Conservation (phyloP, 2,888 invertebrate genomes). For the Platerodrilus igneus region DNA sequence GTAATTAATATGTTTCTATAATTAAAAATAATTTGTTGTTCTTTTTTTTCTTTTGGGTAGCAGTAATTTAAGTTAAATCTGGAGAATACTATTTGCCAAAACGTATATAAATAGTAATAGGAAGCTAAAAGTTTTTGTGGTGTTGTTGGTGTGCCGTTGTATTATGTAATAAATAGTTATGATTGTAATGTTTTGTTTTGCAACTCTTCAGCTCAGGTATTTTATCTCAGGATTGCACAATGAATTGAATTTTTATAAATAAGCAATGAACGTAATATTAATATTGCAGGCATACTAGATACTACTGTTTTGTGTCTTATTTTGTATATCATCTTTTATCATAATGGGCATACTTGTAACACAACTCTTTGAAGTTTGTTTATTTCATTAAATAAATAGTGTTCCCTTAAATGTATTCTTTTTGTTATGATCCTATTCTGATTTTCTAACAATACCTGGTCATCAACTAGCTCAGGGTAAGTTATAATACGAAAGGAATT, state of each 20-base stretch:
- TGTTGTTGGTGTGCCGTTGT: conserved; percentile 50
- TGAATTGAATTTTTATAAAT: conserved; percentile 5
- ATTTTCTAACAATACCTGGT: too few relatives aligned
- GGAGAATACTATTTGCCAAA: conserved; percentile 49
- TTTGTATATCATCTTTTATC: conserved; percentile 5
- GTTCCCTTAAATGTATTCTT: conserved; percentile 43
- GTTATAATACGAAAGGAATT: too few relatives aligned
- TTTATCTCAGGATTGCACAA: conserved; percentile 44
- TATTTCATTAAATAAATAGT: conserved; percentile 51
- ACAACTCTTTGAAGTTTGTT: conserved; percentile 40
- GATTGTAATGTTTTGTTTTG: background rate
- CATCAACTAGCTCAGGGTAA: too few relatives aligned
- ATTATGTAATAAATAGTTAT: conserved; percentile 23
- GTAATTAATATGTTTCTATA: conserved; percentile 50
- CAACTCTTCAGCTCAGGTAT: conserved; percentile 45
- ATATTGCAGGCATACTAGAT: conserved; percentile 10
- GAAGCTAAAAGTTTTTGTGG: conserved; percentile 40
- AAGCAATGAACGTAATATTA: conserved; percentile 7
- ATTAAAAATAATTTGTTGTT: conserved; percentile 45
- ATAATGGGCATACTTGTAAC: conserved; percentile 44
- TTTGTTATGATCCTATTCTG: too few relatives aligned
- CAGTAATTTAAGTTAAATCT: conserved; percentile 37
- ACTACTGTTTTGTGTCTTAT: too few relatives aligned
- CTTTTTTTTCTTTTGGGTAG: conserved; percentile 43
- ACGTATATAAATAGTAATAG: conserved; percentile 31